These are phyloP conservation scores for Aproaerema taeniolella DNA, from an alignment of 2,888 invertebrate species.

Conservation along the genomic window DNA sequence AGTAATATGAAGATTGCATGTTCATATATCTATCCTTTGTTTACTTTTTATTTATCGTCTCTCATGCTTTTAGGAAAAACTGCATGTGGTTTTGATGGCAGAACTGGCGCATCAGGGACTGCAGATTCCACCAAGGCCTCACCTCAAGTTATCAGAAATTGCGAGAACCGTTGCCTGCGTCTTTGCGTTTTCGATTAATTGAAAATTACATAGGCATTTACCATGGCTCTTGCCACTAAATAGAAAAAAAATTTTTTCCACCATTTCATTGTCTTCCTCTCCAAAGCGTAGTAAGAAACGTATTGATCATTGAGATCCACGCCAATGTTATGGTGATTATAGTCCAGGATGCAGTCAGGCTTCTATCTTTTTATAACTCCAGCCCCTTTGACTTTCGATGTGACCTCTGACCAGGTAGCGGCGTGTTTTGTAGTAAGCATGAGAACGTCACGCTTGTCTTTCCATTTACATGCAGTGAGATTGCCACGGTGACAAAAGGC, in stretches of 20 bases:
- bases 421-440: slow-evolving; percentile 17
- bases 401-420: slow-evolving; percentile 17
- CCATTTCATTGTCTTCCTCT: slow-evolving; percentile 17
- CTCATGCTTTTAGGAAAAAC: too few relatives aligned
- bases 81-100: too few relatives aligned
- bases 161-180: background rate
- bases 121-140: background rate
- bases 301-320: slow-evolving; percentile 15
- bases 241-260: slow-evolving; percentile 22
- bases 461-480: slow-evolving; percentile 12
- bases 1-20: too few relatives aligned
- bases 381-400: slow-evolving; percentile 5
- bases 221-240: slow-evolving; percentile 11
- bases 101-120: too few relatives aligned
- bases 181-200: slow-evolving; percentile 6
- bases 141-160: background rate
- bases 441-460: slow-evolving; percentile 16
- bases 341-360: slow-evolving; percentile 14
- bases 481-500: slow-evolving; percentile 11
- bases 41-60: too few relatives aligned
- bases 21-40: too few relatives aligned
- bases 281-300: slow-evolving; percentile 8
- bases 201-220: slow-evolving; percentile 12
- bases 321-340: slow-evolving; percentile 9
- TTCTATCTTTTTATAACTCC: slow-evolving; percentile 5